phyloP scores from a whole-genome alignment of 2,888 invertebrate species.

The Ormyrus rosae region DNA sequence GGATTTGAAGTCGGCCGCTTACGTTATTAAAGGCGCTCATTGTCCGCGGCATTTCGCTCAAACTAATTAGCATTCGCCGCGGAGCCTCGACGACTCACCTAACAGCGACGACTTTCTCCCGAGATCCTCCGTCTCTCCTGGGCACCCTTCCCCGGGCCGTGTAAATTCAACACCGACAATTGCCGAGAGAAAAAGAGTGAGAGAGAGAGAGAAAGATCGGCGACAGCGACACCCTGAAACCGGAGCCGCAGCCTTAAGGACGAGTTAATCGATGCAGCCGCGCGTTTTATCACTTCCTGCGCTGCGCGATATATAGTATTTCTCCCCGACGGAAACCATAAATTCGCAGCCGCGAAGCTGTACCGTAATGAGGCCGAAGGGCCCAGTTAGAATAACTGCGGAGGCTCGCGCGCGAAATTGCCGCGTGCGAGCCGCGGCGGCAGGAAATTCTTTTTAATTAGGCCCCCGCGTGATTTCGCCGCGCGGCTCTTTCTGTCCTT shows the following conservation, averaged over 20 bases:
- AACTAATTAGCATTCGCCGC: conserved; percentile 39
- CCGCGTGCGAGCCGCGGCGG: not conserved
- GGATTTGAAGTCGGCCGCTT: conserved; percentile 24
- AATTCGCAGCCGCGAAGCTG: conserved; percentile 8
- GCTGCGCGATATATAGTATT: conserved; percentile 55
- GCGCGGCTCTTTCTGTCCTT: too few relatives aligned
- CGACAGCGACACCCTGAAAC: conserved; percentile 20
- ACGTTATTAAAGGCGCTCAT: conserved; percentile 15
- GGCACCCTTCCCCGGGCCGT: not conserved
- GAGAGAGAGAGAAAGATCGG: not conserved
- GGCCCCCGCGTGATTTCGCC: not conserved
- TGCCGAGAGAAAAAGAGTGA: not conserved
- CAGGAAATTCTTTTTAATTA: conserved; percentile 34
- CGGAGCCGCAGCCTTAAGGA: conserved; percentile 22
- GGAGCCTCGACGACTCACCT: too few relatives aligned
- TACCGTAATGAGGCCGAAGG: conserved; percentile 11
- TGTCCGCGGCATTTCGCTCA: conserved; percentile 44
- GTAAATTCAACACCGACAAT: conserved; percentile 14
- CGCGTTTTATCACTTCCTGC: conserved; percentile 48
- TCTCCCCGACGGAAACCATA: conserved; percentile 41
- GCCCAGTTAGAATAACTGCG: conserved; percentile 6
- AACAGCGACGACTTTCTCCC: conserved; percentile 32
- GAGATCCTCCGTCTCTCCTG: not conserved
- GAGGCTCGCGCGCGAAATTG: not conserved
- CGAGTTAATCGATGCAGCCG: conserved; percentile 47